Evolutionary conservation across 2,113 vertebrate genomes (phyloP).

Genomic region (Dipodomys spectabilis): DNA sequence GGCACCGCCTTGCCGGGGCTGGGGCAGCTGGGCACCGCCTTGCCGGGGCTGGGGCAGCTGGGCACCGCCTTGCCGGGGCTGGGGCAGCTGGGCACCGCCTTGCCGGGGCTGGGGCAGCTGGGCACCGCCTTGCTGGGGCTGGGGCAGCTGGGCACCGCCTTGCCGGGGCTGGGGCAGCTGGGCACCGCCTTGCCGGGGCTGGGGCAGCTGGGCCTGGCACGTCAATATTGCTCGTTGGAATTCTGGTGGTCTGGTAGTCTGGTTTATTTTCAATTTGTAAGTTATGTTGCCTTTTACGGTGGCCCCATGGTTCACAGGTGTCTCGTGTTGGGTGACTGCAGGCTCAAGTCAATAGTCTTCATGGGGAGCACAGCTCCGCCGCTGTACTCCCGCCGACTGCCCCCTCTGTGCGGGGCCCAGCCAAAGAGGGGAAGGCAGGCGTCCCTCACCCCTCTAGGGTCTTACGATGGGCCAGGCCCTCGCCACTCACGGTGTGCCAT

Average conservation of each 20-base stretch:
- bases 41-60: no score
- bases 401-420: neutral
- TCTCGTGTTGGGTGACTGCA: neutral
- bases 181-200: neutral
- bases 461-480: neutral
- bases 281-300: neutral
- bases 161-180: neutral
- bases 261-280: slow-evolving; percentile 27
- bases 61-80: no score
- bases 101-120: neutral
- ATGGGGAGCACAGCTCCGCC: no score
- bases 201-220: neutral
- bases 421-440: neutral
- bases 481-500: neutral
- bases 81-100: neutral
- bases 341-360: neutral
- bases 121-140: neutral
- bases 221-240: neutral
- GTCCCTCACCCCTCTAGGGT: neutral
- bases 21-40: neutral
- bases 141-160: no score
- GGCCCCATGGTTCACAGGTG: neutral
- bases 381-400: neutral
- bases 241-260: neutral
- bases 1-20: neutral